Evolutionary conservation across 2,113 vertebrate genomes (phyloP).

Genomic region (Thomomys bottae): DNA sequence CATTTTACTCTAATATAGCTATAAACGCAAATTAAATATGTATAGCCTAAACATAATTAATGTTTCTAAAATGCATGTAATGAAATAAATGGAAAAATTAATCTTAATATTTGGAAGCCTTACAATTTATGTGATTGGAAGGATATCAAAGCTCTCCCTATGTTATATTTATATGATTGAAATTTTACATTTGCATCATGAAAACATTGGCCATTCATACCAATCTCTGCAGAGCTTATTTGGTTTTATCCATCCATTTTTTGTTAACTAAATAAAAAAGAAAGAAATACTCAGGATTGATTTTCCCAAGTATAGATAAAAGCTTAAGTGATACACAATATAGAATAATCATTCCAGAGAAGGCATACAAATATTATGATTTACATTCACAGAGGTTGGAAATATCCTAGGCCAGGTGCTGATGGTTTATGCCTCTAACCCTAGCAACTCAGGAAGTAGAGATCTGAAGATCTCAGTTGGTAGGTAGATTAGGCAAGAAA

Average conservation of each 20-base stretch:
- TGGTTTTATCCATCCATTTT: not conserved
- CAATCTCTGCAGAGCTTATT: not conserved
- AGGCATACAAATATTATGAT: not conserved
- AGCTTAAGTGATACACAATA: not conserved
- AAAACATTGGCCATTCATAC: not conserved
- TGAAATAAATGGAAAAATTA: constrained; percentile 6
- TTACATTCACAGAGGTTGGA: not conserved
- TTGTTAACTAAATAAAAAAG: not conserved
- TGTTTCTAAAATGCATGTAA: not conserved
- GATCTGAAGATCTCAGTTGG: too few species aligned
- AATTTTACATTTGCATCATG: not conserved
- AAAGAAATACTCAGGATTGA: not conserved
- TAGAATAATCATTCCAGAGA: not conserved
- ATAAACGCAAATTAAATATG: constrained; percentile 25
- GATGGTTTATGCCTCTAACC: too few species aligned
- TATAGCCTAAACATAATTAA: constrained; percentile 37
- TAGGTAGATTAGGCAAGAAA: too few species aligned
- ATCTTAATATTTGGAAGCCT: not conserved
- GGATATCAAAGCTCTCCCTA: constrained; percentile 1
- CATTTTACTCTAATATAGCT: not conserved
- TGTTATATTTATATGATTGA: not conserved
- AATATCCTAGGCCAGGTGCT: too few species aligned
- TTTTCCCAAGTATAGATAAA: not conserved
- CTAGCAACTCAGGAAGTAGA: too few species aligned
- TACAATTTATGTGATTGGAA: constrained; percentile 3